Evolutionary conservation across 37 sponge, comb jelly and placozoan species (phyloP).

Genomic region (Mnemiopsis leidyi): DNA sequence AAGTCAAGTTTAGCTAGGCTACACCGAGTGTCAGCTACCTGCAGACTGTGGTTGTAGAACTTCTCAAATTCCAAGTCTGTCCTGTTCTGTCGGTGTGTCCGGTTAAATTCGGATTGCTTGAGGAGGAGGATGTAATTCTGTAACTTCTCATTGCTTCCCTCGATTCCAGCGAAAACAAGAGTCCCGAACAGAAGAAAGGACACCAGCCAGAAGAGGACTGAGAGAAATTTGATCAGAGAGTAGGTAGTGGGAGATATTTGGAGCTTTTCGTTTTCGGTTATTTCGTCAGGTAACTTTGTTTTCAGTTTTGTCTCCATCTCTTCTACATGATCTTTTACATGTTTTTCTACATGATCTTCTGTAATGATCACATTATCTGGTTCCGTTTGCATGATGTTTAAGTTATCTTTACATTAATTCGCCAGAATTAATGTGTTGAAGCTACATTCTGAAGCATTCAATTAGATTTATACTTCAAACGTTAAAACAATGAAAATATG

Average conservation of each 20-base stretch:
- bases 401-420: too few species aligned
- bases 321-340: too few species aligned
- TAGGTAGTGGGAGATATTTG: neutral
- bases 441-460: too few species aligned
- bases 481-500: too few species aligned
- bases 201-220: neutral
- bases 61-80: neutral
- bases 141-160: neutral
- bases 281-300: too few species aligned
- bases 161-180: slow-evolving; percentile 5
- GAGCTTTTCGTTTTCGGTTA: neutral
- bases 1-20: neutral
- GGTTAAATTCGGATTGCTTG: neutral
- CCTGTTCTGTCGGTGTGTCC: neutral
- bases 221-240: neutral
- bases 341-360: too few species aligned
- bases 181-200: neutral
- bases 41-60: neutral
- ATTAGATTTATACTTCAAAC: too few species aligned
- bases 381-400: too few species aligned
- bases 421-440: too few species aligned
- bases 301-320: too few species aligned
- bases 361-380: too few species aligned
- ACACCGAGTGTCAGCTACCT: neutral
- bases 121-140: neutral